Evolutionary conservation across 2,797 vertebrate species (phyloP).

Genomic region (Sebastes miniatus): DNA sequence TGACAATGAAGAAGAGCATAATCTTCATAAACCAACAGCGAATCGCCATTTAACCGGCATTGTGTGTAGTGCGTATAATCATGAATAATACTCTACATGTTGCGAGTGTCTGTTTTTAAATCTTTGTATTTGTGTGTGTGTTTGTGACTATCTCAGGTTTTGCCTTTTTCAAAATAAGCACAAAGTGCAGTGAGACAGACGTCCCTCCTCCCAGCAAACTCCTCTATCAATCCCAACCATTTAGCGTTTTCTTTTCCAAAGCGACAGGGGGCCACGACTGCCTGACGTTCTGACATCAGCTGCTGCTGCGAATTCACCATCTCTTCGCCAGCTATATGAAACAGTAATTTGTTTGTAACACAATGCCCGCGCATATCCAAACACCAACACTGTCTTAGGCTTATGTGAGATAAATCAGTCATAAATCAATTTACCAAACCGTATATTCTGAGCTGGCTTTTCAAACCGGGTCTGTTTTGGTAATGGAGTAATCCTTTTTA

Average conservation of each 20-base stretch:
- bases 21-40: conserved; percentile 74
- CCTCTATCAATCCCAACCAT: conserved; percentile 53
- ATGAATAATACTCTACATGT: conserved; percentile 40
- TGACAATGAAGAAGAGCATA: conserved; percentile 69
- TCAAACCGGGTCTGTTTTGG: conserved; percentile 70
- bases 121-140: conserved; percentile 34
- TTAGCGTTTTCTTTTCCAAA: conserved; percentile 30
- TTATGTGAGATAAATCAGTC: conserved; percentile 73
- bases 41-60: conserved; percentile 60
- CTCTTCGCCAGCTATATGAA: conserved; percentile 47
- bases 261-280: conserved; percentile 30
- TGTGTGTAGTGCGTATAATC: conserved; percentile 46
- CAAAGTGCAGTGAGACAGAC: conserved; percentile 42
- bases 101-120: conserved; percentile 35
- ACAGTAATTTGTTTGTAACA: conserved; percentile 70
- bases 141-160: conserved; percentile 20
- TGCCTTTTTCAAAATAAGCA: conserved; percentile 37
- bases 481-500: conserved; percentile 81
- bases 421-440: conserved; percentile 81
- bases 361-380: conserved; percentile 68
- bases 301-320: conserved; percentile 53
- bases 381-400: conserved; percentile 63
- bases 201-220: conserved; percentile 34
- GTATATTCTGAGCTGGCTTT: conserved; percentile 67
- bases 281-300: conserved; percentile 56